A percentile compares a stretch with the other conserved stretches of the same genome.
phyloP scores from a whole-genome alignment of 1,140 invertebrate genomes.

The Adelges cooleyi region DNA sequence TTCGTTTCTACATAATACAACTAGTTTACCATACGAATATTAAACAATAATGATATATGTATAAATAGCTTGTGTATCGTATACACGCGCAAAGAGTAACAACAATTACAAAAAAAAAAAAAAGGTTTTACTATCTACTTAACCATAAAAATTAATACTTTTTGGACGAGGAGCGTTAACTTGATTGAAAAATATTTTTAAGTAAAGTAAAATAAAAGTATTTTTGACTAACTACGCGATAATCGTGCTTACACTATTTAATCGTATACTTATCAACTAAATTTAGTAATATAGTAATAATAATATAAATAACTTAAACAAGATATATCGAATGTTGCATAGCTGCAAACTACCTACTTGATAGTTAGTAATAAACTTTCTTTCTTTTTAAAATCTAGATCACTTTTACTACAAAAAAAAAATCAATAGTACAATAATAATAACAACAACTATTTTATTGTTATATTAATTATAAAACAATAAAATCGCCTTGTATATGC shows the following conservation, averaged over 20 bases:
- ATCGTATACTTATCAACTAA: background rate
- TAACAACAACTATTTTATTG: no score
- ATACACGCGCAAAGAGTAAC: slow-evolving; percentile 7
- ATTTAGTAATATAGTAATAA: background rate
- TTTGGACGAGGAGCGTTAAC: background rate
- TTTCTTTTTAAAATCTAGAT: slow-evolving; percentile 19
- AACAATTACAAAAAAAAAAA: slow-evolving; percentile 1
- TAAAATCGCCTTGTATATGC: no score
- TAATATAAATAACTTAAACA: background rate
- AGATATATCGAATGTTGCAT: background rate
- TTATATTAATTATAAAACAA: no score
- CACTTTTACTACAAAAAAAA: slow-evolving; percentile 18
- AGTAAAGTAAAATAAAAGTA: background rate
- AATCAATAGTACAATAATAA: no score
- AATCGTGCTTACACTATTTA: background rate
- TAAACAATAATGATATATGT: background rate
- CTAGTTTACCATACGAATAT: background rate
- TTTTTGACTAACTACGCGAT: slow-evolving; percentile 1
- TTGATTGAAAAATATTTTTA: background rate
- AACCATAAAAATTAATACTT: no score
- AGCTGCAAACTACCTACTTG: background rate
- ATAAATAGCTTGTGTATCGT: background rate
- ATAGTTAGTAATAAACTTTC: background rate
- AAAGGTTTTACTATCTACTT: no score
- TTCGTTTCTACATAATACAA: background rate